These are phyloP conservation scores for Hyperopisus bebe DNA, from an alignment of 2,113 vertebrate genomes.

Conservation along the genomic window DNA sequence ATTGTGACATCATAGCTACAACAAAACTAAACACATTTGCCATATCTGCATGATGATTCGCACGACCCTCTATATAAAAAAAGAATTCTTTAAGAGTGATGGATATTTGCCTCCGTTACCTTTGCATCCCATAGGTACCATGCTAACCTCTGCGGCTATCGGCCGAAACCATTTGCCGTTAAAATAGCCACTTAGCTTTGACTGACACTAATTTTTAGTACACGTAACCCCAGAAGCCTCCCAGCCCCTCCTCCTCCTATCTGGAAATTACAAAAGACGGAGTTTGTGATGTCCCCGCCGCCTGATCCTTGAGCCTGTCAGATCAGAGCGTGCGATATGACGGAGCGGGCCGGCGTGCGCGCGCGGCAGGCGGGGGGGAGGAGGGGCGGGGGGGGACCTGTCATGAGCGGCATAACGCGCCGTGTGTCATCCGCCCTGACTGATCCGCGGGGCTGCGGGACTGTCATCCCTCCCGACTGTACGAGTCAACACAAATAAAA, in stretches of 20 bases:
- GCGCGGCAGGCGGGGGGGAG: conserved; percentile 76
- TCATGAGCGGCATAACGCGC: conserved; percentile 80
- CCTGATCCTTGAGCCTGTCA: conserved; percentile 91
- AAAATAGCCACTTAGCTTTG: conserved; percentile 82
- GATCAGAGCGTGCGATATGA: conserved; percentile 91
- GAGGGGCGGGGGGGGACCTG: conserved; percentile 84
- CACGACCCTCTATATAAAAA: no score
- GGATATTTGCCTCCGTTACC: neutral
- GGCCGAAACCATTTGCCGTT: conserved; percentile 36
- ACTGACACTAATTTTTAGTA: conserved; percentile 97
- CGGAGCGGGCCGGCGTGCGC: conserved; percentile 68
- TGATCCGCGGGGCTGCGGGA: conserved; percentile 75
- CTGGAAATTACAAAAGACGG: conserved; percentile 93
- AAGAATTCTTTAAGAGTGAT: neutral
- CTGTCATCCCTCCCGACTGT: conserved; percentile 93
- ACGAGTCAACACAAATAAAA: conserved; percentile 99
- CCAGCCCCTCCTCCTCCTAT: conserved; percentile 55
- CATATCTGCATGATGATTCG: neutral
- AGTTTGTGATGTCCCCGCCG: conserved; percentile 88
- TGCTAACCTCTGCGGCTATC: neutral
- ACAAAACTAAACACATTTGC: neutral
- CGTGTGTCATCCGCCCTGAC: conserved; percentile 87
- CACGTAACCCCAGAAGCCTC: conserved; percentile 82
- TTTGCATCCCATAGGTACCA: neutral
- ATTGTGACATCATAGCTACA: conserved; percentile 6